phyloP scores from a whole-genome alignment of 2,113 vertebrate species.

The Hippocampus abdominalis region DNA sequence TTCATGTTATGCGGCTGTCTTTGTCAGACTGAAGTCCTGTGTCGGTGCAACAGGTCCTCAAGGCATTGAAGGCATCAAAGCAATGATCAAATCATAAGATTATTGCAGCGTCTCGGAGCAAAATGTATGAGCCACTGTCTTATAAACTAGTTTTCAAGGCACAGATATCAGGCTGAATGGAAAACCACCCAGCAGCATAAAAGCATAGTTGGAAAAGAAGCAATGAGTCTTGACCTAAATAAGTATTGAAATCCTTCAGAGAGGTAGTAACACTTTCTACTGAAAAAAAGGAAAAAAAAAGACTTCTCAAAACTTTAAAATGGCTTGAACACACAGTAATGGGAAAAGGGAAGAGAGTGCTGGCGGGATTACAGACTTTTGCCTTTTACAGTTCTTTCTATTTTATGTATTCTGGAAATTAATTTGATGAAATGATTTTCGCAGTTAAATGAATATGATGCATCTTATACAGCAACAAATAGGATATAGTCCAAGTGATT shows the following conservation, averaged over 20 bases:
- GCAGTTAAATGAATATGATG: background rate
- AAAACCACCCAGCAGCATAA: constrained; percentile 6
- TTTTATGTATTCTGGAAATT: background rate
- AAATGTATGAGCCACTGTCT: constrained; percentile 6
- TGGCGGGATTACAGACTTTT: background rate
- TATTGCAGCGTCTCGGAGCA: constrained; percentile 4
- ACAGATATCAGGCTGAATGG: background rate
- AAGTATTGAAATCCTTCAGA: constrained; percentile 9
- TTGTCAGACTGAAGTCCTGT: background rate
- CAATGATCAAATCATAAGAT: constrained; percentile 9
- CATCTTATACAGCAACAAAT: background rate
- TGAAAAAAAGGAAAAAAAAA: too few species aligned
- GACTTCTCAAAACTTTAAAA: background rate
- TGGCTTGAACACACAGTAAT: constrained; percentile 1
- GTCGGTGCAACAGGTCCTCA: constrained; percentile 6
- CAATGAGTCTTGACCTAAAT: constrained; percentile 5
- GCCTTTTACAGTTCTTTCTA: background rate
- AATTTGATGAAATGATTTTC: background rate
- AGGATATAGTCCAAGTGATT: background rate
- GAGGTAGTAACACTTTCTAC: background rate
- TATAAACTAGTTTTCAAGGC: constrained; percentile 7
- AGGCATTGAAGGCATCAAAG: constrained; percentile 11
- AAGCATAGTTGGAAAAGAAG: background rate
- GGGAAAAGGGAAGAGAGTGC: background rate
- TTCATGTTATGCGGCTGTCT: background rate